phyloP scores from a whole-genome alignment of 2,888 invertebrate species.

The Amphipoea lucens region DNA sequence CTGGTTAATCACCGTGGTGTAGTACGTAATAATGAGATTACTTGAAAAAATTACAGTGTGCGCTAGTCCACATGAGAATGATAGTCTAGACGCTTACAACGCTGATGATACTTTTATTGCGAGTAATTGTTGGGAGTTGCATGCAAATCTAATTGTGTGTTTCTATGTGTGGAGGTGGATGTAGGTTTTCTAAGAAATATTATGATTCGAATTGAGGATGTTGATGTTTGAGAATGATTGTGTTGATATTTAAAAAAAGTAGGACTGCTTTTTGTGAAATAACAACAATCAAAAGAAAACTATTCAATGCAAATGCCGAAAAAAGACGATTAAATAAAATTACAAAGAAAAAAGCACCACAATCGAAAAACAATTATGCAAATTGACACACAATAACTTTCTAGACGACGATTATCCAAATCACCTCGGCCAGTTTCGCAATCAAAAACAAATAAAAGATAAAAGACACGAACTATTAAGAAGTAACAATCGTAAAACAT shows the following conservation, averaged over 20 bases:
- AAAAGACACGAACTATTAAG: constrained; percentile 61
- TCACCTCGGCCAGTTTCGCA: constrained; percentile 35
- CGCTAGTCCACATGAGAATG: constrained; percentile 76
- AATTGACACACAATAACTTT: constrained; percentile 37
- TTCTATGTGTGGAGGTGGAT: constrained; percentile 18
- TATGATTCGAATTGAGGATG: constrained; percentile 3
- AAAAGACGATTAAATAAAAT: constrained; percentile 25
- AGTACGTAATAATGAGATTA: constrained; percentile 88
- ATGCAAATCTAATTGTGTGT: constrained; percentile 54
- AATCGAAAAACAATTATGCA: constrained; percentile 47
- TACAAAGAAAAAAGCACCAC: constrained; percentile 15
- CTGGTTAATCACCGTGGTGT: constrained; percentile 86
- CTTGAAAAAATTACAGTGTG: constrained; percentile 86
- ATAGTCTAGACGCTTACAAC: constrained; percentile 73
- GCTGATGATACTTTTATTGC: constrained; percentile 67
- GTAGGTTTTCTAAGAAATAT: constrained; percentile 14
- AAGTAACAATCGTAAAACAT: constrained; percentile 68
- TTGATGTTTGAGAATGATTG: not conserved
- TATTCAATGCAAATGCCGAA: constrained; percentile 6
- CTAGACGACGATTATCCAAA: constrained; percentile 36
- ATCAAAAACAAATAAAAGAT: constrained; percentile 57
- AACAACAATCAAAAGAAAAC: constrained; percentile 9
- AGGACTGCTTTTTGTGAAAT: not conserved
- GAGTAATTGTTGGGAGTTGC: constrained; percentile 53
- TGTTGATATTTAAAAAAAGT: not conserved